Evolutionary conservation across 2,113 vertebrate species (phyloP).

Genomic region (Regulus satrapa): DNA sequence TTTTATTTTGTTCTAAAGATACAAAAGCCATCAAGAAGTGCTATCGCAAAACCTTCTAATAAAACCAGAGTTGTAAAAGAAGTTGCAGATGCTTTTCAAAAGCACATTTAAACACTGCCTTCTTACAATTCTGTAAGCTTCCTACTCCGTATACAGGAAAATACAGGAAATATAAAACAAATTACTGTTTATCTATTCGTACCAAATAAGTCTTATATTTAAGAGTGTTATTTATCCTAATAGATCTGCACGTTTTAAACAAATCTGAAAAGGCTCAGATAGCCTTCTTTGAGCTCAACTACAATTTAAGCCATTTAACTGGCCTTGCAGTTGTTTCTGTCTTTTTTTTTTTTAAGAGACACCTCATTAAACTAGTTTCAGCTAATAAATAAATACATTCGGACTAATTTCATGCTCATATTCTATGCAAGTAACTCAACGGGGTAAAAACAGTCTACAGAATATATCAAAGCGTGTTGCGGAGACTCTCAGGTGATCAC

Average conservation of each 20-base stretch:
- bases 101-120: not conserved
- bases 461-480: fast-evolving
- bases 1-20: not conserved
- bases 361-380: not conserved
- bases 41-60: not conserved
- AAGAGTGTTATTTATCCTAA: too few species aligned
- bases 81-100: not conserved
- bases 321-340: not conserved
- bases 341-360: not conserved
- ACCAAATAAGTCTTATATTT: not conserved
- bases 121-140: not conserved
- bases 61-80: not conserved
- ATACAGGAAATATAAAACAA: not conserved
- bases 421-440: fast-evolving
- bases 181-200: not conserved
- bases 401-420: not conserved
- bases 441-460: fast-evolving
- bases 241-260: not conserved
- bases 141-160: not conserved
- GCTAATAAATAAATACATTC: not conserved
- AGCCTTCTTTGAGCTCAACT: not conserved
- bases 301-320: not conserved
- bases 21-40: not conserved
- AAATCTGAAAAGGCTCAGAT: not conserved
- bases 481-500: not conserved